A percentile compares a stretch with the other conserved stretches of the same genome.
Conservation (phyloP, 2,888 invertebrate genomes). For the Caenorhabditis afra region DNA sequence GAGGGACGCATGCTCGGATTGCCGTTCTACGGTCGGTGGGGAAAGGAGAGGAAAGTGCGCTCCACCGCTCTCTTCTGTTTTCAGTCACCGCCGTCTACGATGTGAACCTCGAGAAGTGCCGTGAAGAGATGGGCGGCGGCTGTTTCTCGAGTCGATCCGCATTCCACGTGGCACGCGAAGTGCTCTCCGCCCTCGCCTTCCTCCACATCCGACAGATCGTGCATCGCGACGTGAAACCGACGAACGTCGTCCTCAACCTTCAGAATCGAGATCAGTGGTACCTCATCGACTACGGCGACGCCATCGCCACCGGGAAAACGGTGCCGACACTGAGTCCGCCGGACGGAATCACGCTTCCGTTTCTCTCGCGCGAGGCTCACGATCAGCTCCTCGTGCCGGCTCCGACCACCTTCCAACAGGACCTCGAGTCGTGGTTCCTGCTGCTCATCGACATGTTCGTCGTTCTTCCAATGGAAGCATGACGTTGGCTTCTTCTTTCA, state of each 20-base stretch:
- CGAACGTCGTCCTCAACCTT: slow-evolving; percentile 40
- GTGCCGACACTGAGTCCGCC: slow-evolving; percentile 48
- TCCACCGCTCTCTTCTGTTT: neutral
- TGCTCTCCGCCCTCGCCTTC: slow-evolving; percentile 35
- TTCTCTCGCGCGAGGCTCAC: slow-evolving; percentile 47
- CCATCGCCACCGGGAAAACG: slow-evolving; percentile 14
- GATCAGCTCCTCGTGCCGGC: slow-evolving; percentile 8
- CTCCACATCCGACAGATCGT: slow-evolving; percentile 39
- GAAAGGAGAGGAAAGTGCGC: neutral
- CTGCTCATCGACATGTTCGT: slow-evolving; percentile 49
- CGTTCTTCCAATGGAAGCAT: neutral
- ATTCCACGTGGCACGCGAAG: slow-evolving; percentile 49
- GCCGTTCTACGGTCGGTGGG: slow-evolving; percentile 46
- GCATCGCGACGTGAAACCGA: slow-evolving; percentile 57
- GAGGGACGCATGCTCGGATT: slow-evolving; percentile 50
- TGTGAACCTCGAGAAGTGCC: slow-evolving; percentile 51
- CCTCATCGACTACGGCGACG: slow-evolving; percentile 53
- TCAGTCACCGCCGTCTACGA: slow-evolving; percentile 45
- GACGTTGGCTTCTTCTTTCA: slow-evolving; percentile 8
- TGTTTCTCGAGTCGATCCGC: slow-evolving; percentile 23
- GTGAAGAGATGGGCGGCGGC: slow-evolving; percentile 56
- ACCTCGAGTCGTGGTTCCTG: slow-evolving; percentile 57
- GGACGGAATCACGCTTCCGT: slow-evolving; percentile 45
- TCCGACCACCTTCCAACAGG: slow-evolving; percentile 26
- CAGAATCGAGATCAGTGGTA: slow-evolving; percentile 50